Percentiles rank a stretch among this genome's conserved stretches.
phyloP scores from a whole-genome alignment of 1,140 invertebrate genomes.

The Phthorimaea operculella region DNA sequence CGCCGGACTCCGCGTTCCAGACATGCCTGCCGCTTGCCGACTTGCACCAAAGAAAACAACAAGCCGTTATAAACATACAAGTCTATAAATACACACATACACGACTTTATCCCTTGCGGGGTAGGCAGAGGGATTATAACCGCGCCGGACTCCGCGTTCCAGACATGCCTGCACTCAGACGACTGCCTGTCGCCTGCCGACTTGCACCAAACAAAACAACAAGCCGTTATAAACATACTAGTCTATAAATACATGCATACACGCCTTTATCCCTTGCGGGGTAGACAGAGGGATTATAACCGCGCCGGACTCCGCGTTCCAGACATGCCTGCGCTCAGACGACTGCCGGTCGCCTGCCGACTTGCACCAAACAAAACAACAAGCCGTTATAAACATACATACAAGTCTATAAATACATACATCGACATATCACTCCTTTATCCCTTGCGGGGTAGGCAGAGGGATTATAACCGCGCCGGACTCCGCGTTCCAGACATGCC shows the following conservation, averaged over 20 bases:
- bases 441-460: too few species aligned
- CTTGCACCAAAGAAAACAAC: slow-evolving; percentile 1
- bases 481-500: slow-evolving; percentile 35
- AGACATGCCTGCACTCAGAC: slow-evolving; percentile 25
- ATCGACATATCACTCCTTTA: too few species aligned
- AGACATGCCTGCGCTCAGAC: slow-evolving; percentile 19
- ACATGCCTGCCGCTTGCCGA: slow-evolving; percentile 22
- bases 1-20: slow-evolving; percentile 32
- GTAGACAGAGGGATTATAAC: too few species aligned
- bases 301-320: slow-evolving; percentile 31
- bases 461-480: slow-evolving; percentile 34
- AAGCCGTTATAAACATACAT: neutral
- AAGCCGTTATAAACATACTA: too few species aligned
- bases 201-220: neutral
- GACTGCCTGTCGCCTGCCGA: too few species aligned
- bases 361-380: neutral
- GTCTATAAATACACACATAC: too few species aligned
- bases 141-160: slow-evolving; percentile 31
- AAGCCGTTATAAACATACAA: too few species aligned
- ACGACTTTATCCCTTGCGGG: too few species aligned
- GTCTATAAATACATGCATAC: too few species aligned
- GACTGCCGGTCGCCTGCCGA: neutral
- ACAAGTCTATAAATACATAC: too few species aligned
- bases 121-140: too few species aligned
- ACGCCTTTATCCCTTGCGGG: too few species aligned